These are phyloP conservation scores for Notodonta dromedarius DNA, from an alignment of 2,888 invertebrate genomes.

Conservation along the genomic window DNA sequence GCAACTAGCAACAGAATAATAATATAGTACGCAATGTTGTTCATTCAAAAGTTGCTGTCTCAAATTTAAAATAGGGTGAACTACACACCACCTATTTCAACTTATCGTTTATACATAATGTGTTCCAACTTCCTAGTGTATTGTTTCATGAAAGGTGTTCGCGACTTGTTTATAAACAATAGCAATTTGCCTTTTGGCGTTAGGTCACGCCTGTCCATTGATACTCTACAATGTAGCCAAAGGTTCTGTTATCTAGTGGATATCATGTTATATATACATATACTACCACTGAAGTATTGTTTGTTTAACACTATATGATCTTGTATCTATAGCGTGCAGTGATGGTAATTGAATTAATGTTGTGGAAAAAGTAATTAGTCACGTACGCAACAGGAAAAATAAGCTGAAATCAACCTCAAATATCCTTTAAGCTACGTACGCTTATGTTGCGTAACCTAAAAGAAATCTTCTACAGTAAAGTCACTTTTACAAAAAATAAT, in stretches of 20 bases:
- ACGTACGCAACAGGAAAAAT: no score
- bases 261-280: conserved; percentile 16
- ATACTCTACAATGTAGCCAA: conserved; percentile 52
- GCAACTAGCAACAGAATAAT: no score
- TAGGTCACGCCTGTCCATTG: conserved; percentile 67
- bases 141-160: conserved; percentile 67
- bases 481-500: no score
- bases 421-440: no score
- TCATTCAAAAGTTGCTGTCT: neutral
- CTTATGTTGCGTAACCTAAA: no score
- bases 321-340: no score
- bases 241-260: conserved; percentile 46
- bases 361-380: no score
- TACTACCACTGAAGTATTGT: neutral
- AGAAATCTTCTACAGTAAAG: no score
- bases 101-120: conserved; percentile 44
- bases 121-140: conserved; percentile 66
- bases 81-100: conserved; percentile 6
- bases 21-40: no score
- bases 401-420: no score
- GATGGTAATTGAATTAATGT: no score
- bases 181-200: conserved; percentile 71
- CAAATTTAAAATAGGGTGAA: conserved; percentile 4
- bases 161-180: conserved; percentile 72
- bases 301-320: neutral